Percentiles rank a stretch among this genome's conserved stretches.
Conservation (phyloP, 2,113 vertebrate genomes). For the Mobula hypostoma region DNA sequence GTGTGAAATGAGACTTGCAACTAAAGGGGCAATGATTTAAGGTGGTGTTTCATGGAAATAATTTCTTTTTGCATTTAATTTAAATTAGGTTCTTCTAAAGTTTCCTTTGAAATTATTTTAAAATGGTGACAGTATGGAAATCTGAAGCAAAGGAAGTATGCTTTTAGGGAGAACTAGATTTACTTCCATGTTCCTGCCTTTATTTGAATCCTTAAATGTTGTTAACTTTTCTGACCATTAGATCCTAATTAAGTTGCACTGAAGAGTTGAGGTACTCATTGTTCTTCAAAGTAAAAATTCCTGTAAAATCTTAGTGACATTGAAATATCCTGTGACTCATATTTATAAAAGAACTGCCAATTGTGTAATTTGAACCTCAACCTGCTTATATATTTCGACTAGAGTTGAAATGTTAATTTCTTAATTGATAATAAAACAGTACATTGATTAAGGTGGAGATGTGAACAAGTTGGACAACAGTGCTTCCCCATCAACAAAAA, state of each 20-base stretch:
- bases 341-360: no score
- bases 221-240: not conserved
- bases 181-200: not conserved
- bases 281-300: not conserved
- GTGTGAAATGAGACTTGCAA: not conserved
- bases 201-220: not conserved
- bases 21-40: not conserved
- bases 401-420: no score
- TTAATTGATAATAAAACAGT: no score
- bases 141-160: not conserved
- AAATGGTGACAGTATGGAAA: not conserved
- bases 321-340: no score
- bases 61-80: not conserved
- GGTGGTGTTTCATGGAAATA: not conserved
- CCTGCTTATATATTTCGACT: no score
- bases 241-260: no score
- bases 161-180: not conserved
- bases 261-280: not conserved
- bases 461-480: no score
- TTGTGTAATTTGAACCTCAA: no score
- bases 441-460: no score
- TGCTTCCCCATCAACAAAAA: no score
- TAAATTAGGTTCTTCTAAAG: not conserved
- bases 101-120: not conserved
- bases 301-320: no score